Percentiles rank a stretch among this genome's conserved stretches.
Conservation (phyloP, 2,113 vertebrate species). For the Amphiprion ocellaris region DNA sequence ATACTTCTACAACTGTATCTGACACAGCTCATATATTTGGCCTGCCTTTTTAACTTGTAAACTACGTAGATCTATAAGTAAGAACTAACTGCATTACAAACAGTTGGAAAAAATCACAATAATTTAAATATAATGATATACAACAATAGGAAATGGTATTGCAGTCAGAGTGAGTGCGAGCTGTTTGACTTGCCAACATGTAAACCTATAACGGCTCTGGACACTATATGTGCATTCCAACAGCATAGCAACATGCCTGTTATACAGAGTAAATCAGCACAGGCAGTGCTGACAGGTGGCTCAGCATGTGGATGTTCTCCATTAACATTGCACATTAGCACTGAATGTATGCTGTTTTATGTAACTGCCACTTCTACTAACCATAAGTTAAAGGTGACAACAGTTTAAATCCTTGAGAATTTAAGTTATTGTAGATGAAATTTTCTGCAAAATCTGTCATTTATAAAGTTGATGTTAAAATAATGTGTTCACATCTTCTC, state of each 20-base stretch:
- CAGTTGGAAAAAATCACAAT: neutral
- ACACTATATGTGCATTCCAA: conserved; percentile 18
- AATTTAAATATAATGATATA: neutral
- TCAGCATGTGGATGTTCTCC: neutral
- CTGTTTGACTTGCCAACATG: neutral
- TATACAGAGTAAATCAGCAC: conserved; percentile 22
- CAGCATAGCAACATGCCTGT: conserved; percentile 16
- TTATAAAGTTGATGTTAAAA: neutral
- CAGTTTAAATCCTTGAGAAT: neutral
- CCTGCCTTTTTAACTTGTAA: no score
- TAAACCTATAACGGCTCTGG: neutral
- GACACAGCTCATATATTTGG: no score
- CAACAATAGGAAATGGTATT: neutral
- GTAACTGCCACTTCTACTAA: conserved; percentile 3
- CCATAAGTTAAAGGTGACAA: neutral
- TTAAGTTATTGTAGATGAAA: no score
- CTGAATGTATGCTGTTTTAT: conserved; percentile 15
- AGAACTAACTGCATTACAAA: no score
- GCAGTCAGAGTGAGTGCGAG: neutral
- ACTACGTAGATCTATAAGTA: no score
- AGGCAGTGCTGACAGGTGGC: conserved; percentile 42
- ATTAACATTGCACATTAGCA: conserved; percentile 22
- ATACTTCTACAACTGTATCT: no score
- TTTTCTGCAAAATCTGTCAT: neutral
- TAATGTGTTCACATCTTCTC: neutral